These are phyloP conservation scores for Heliconius sara DNA, from an alignment of 2,888 invertebrate genomes.

Conservation along the genomic window DNA sequence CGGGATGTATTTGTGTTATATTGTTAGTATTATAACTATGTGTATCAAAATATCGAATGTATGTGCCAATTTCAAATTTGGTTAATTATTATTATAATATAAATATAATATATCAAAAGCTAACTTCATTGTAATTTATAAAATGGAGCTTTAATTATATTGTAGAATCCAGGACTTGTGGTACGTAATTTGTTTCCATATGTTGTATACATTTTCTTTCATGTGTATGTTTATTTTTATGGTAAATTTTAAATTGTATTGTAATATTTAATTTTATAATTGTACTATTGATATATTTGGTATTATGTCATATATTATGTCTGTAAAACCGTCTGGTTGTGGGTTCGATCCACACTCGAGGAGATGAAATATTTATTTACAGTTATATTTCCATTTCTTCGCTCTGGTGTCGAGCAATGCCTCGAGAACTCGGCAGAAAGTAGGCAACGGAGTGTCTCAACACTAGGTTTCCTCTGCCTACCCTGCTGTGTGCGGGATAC, in stretches of 20 bases:
- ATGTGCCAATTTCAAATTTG: constrained; percentile 63
- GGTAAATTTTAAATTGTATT: constrained; percentile 40
- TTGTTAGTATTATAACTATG: constrained; percentile 28
- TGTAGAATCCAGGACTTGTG: constrained; percentile 73
- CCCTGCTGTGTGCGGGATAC: too few species aligned
- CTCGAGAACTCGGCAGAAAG: too few species aligned
- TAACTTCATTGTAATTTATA: constrained; percentile 43
- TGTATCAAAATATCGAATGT: constrained; percentile 50
- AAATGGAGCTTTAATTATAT: constrained; percentile 83
- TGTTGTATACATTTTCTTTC: constrained; percentile 6
- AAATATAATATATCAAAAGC: constrained; percentile 33
- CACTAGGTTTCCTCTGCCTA: too few species aligned
- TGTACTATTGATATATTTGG: constrained; percentile 61
- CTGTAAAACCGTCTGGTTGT: too few species aligned
- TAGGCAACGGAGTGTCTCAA: too few species aligned
- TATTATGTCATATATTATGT: constrained; percentile 50
- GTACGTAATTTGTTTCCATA: constrained; percentile 46
- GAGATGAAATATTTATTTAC: too few species aligned
- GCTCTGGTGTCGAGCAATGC: too few species aligned
- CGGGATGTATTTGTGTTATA: constrained; percentile 31
- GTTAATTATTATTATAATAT: constrained; percentile 40
- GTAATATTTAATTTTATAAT: constrained; percentile 56
- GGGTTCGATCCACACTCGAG: too few species aligned
- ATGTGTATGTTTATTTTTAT: constrained; percentile 53
- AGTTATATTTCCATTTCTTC: too few species aligned